Base-by-base conservation (phyloP, 2,888 invertebrate genomes). In the Acrocyrtus sp. region DNA sequence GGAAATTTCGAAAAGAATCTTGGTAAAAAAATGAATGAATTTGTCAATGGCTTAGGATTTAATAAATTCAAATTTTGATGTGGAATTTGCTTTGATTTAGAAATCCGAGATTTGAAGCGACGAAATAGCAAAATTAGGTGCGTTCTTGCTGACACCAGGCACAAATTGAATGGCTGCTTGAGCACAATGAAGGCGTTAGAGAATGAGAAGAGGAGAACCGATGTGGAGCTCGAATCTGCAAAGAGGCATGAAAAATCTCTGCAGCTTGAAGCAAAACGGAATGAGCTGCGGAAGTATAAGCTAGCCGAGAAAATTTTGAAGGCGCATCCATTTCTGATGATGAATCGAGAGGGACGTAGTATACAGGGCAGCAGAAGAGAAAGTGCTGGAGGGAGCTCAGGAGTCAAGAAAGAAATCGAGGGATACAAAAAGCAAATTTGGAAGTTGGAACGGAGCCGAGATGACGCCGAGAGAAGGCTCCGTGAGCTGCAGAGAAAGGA, bases 381-480 rank as follows among this genome's bases (percentile, higher is more conserved):
- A 27, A 27, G 19, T 12, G 24, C 5, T 1, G 34, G 17, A 22
- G 24, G 26, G 4, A 17, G 45, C 12, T 15, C 12, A 12, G 15
- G 26, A 39, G 43, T n/a, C 45, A 53, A 45, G 0, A 51, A 57
- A 17, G 76, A 76, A 21, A 72, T 80, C n/a, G 70, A 75, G 50
- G 65, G 77, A 21, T 80, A 80, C 48, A 72, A 73, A 45, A 80
- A 77, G 58, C 73, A 56, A 53, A 76, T 80, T 5, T 78, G 77
- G 78, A 75, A 77, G 8, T 34, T 80, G 45, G 78, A 78, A 24
- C 26, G 76, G 22, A 73, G 72, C 47, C 63, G 75, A 22, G 47
- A 53, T 41, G 74, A 77, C 3, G 47, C 77, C 17, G 77, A 80
- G n/a, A 50, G 72, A 15, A 76, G 75, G 45, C 58, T 78, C 10